A percentile compares a stretch with the other conserved stretches of the same genome.
phyloP scores from a whole-genome alignment of 2,797 vertebrate species.

The Epinephelus awoara region DNA sequence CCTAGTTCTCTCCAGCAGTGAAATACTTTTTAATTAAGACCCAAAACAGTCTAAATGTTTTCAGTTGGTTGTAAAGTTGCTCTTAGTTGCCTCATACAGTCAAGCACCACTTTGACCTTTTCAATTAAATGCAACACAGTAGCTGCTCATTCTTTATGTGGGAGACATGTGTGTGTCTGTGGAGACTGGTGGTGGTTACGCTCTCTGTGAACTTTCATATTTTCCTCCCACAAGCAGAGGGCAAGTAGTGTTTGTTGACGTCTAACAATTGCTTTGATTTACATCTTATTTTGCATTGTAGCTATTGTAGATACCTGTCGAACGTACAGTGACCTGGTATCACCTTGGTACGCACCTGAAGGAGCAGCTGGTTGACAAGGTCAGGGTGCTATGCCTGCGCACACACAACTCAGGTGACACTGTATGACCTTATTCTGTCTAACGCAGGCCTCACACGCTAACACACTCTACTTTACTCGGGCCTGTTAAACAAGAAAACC shows the following conservation, averaged over 20 bases:
- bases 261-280: slow-evolving; percentile 1
- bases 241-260: slow-evolving; percentile 1
- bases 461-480: not conserved
- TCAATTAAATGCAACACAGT: slow-evolving; percentile 1
- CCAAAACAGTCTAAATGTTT: not conserved
- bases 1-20: too few relatives aligned
- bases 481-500: not conserved
- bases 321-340: not conserved
- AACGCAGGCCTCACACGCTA: not conserved
- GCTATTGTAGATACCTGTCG: not conserved
- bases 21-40: not conserved
- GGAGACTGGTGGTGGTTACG: not conserved
- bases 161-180: not conserved
- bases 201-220: not conserved
- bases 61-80: not conserved
- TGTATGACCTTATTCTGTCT: slow-evolving; percentile 2
- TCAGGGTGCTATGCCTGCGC: slow-evolving; percentile 1
- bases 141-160: not conserved
- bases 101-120: not conserved
- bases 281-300: not conserved
- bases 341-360: not conserved
- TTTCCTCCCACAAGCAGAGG: not conserved
- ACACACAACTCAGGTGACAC: not conserved
- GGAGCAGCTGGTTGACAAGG: not conserved
- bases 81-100: not conserved